Evolutionary conservation across 2,888 invertebrate genomes (phyloP).

Genomic region (Hydriomena furcata): DNA sequence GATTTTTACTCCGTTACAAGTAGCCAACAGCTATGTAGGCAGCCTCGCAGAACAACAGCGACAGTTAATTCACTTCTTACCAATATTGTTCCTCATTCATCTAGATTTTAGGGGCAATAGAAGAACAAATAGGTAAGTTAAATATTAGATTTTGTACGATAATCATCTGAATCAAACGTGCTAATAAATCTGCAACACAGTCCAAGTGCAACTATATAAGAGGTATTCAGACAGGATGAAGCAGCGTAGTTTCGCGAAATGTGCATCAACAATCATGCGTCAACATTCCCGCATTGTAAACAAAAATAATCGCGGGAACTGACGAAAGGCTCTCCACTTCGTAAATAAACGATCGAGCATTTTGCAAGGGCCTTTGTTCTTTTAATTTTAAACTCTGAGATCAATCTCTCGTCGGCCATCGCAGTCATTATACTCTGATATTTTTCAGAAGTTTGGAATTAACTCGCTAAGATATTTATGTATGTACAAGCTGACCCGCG

Average conservation of each 20-base stretch:
- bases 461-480: no score
- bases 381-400: not conserved
- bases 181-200: not conserved
- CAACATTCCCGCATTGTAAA: conserved; percentile 56
- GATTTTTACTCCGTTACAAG: no score
- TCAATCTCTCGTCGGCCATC: no score
- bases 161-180: not conserved
- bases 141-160: conserved; percentile 2
- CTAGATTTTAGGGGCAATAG: no score
- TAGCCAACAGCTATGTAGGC: no score
- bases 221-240: conserved; percentile 24
- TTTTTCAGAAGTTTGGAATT: no score
- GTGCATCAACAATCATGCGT: conserved; percentile 58
- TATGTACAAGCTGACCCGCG: no score
- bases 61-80: no score
- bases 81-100: no score
- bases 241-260: conserved; percentile 43
- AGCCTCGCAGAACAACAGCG: no score
- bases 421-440: no score
- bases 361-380: conserved; percentile 19
- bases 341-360: conserved; percentile 6
- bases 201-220: not conserved
- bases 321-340: conserved; percentile 13
- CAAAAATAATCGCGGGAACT: conserved; percentile 57
- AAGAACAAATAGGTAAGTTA: no score